A percentile compares a stretch with the other conserved stretches of the same genome.
phyloP scores from a whole-genome alignment of 2,888 invertebrate genomes.

The Glaucopsyche alexis region DNA sequence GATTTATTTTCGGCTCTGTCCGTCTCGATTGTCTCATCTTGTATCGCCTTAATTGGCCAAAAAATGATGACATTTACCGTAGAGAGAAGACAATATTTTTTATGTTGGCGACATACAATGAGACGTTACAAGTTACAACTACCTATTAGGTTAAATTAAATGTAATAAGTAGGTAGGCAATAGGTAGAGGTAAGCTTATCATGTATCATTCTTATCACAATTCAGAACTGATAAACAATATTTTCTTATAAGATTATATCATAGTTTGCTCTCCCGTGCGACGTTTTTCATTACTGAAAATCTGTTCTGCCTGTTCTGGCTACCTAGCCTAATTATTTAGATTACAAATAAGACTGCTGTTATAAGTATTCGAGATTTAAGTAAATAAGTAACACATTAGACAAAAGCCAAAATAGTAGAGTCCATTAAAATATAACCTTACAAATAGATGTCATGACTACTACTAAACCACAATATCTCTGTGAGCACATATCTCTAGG shows the following conservation, averaged over 20 bases:
- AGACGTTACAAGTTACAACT: conserved; percentile 3
- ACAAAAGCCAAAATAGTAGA: not conserved
- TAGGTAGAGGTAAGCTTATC: not conserved
- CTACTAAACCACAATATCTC: too few relatives aligned
- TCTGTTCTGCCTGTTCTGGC: too few relatives aligned
- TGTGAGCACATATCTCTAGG: too few relatives aligned
- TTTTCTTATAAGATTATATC: conserved; percentile 5
- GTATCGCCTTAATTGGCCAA: conserved; percentile 50
- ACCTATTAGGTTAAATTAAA: conserved; percentile 9
- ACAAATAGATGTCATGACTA: not conserved
- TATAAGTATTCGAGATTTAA: too few relatives aligned
- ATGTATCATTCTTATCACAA: not conserved
- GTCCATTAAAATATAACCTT: not conserved
- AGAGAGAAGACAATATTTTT: not conserved
- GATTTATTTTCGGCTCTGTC: conserved; percentile 46
- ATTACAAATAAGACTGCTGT: too few relatives aligned
- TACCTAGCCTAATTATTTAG: too few relatives aligned
- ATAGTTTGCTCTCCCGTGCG: not conserved
- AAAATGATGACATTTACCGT: conserved; percentile 36
- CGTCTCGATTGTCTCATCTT: conserved; percentile 34
- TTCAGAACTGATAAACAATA: not conserved
- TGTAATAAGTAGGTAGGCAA: not conserved
- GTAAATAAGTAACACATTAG: not conserved
- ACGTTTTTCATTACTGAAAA: too few relatives aligned
- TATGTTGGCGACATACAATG: conserved; percentile 1